Conservation (phyloP, 2,113 vertebrate species). For the Microcebus murinus region DNA sequence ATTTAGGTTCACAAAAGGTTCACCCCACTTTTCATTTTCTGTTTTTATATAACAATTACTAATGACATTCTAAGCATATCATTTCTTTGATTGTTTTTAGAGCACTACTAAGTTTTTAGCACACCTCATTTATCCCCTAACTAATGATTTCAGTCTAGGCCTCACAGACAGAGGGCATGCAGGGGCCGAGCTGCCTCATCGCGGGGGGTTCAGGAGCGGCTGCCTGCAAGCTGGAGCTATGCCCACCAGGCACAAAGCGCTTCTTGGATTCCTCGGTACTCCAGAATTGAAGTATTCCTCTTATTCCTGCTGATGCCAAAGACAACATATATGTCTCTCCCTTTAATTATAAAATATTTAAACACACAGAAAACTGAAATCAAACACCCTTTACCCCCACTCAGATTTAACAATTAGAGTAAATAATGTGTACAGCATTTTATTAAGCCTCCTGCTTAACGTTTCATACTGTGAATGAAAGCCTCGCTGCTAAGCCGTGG, state of each 20-base stretch:
- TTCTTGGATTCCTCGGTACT: neutral
- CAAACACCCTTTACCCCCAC: neutral
- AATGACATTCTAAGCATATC: neutral
- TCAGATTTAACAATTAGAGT: neutral
- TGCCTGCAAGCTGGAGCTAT: neutral
- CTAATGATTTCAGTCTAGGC: neutral
- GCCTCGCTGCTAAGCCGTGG: neutral
- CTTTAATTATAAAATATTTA: neutral
- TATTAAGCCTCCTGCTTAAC: neutral
- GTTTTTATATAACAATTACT: neutral
- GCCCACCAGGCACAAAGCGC: neutral
- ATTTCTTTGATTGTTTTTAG: neutral
- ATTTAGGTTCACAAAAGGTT: neutral
- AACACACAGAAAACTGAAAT: neutral
- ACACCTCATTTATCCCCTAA: neutral
- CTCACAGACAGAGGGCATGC: neutral
- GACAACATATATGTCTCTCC: neutral
- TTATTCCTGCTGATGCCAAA: neutral
- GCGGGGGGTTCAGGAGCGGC: neutral
- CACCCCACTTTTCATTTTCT: neutral
- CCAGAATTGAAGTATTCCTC: neutral
- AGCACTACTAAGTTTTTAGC: neutral
- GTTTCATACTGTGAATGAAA: neutral
- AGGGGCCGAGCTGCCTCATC: neutral
- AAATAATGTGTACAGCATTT: fast-evolving